Percentiles rank a stretch among this genome's conserved stretches.
Evolutionary conservation across 2,113 vertebrate genomes (phyloP).

Genomic region (Spheniscus mendiculus): DNA sequence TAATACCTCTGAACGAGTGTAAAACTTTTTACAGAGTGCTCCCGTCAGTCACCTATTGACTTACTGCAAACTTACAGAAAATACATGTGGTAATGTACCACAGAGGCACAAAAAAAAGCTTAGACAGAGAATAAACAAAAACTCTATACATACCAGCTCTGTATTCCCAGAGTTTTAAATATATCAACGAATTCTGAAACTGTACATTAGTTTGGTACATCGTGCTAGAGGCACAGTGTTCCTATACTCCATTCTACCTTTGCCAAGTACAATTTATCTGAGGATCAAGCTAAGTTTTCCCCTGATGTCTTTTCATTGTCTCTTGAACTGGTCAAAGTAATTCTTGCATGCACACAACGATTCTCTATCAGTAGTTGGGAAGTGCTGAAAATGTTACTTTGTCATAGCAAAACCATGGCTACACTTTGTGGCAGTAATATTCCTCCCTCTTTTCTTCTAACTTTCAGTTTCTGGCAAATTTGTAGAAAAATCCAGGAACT

Average conservation of each 20-base stretch:
- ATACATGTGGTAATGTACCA: background rate
- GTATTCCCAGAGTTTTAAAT: background rate
- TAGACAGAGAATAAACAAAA: background rate
- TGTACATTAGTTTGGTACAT: too few relatives aligned
- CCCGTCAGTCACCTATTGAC: background rate
- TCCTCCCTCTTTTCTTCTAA: background rate
- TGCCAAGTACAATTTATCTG: background rate
- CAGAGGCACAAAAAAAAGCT: background rate
- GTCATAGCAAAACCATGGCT: background rate
- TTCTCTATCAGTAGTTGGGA: background rate
- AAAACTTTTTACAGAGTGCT: background rate
- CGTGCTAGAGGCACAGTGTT: background rate
- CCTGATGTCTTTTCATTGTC: background rate
- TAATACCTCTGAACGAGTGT: background rate
- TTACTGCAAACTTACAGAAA: background rate
- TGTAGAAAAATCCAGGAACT: background rate
- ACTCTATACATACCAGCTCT: background rate
- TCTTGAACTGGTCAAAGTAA: background rate
- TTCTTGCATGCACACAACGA: background rate
- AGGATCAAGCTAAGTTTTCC: background rate
- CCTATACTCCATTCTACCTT: background rate
- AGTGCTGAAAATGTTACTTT: background rate
- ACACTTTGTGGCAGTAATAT: background rate
- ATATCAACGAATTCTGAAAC: background rate
- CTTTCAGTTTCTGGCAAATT: background rate